Percentiles rank a stretch among this genome's conserved stretches.
Conservation (phyloP, 2,113 vertebrate species). For the Xenopus tropicalis region UCB_Xtro_10.0 CM004445.2:90503501-90504000, state of each 20-base stretch:
- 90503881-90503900: conserved; percentile 91
- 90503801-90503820: conserved; percentile 80
- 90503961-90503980: conserved; percentile 74
- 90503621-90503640: too few species aligned
- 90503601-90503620: too few species aligned
- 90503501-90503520: conserved; percentile 87
- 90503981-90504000: conserved; percentile 8
- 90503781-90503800: too few species aligned
- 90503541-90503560: conserved; percentile 95
- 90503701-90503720: too few species aligned
- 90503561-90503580: conserved; percentile 93
- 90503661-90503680: too few species aligned
- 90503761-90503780: too few species aligned
- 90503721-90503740: too few species aligned
- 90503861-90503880: conserved; percentile 87
- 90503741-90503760: too few species aligned
- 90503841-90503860: conserved; percentile 85
- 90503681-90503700: too few species aligned
- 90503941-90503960: conserved; percentile 92
- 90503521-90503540: conserved; percentile 99
- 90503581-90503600: too few species aligned
- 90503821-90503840: conserved; percentile 78
- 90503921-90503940: conserved; percentile 93
- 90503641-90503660: too few species aligned
- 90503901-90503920: conserved; percentile 88